These are phyloP conservation scores for Agriopis leucophaearia DNA, from an alignment of 2,888 invertebrate genomes.

Conservation along the genomic window DNA sequence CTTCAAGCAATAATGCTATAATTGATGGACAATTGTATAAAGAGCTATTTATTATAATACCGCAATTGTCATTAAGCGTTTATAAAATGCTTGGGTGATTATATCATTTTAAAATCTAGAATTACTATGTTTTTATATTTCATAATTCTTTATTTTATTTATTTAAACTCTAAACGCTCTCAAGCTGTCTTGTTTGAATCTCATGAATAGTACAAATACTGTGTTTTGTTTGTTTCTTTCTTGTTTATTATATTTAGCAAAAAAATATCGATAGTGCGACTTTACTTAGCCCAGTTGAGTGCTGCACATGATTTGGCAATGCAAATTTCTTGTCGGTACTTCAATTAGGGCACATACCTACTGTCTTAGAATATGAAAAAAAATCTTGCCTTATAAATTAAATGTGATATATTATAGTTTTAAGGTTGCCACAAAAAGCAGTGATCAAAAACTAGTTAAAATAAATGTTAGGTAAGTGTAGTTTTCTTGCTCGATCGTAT, in stretches of 20 bases:
- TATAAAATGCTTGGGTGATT: conserved; percentile 11
- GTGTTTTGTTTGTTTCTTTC: not conserved
- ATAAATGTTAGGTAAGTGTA: not conserved
- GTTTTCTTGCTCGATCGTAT: conserved; percentile 27
- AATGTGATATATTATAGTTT: conserved; percentile 15
- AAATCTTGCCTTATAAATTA: conserved; percentile 13
- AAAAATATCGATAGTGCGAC: no score
- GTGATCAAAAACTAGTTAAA: not conserved
- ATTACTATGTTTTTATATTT: not conserved
- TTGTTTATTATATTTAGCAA: not conserved
- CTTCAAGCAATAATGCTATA: conserved; percentile 8
- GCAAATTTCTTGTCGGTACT: not conserved
- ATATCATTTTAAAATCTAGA: not conserved
- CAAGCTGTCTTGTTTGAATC: not conserved
- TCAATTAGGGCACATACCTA: not conserved
- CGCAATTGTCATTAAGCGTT: conserved; percentile 10
- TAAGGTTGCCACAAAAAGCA: conserved; percentile 11
- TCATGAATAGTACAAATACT: conserved; percentile 12
- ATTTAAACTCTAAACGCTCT: not conserved
- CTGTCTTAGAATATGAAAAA: not conserved
- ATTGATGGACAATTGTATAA: conserved; percentile 10
- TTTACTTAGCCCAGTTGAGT: not conserved
- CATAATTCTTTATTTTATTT: not conserved
- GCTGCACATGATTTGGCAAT: not conserved
- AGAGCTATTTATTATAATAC: not conserved